Evolutionary conservation across 2,113 vertebrate genomes (phyloP).

Genomic region (Pomatostomus ruficeps): DNA sequence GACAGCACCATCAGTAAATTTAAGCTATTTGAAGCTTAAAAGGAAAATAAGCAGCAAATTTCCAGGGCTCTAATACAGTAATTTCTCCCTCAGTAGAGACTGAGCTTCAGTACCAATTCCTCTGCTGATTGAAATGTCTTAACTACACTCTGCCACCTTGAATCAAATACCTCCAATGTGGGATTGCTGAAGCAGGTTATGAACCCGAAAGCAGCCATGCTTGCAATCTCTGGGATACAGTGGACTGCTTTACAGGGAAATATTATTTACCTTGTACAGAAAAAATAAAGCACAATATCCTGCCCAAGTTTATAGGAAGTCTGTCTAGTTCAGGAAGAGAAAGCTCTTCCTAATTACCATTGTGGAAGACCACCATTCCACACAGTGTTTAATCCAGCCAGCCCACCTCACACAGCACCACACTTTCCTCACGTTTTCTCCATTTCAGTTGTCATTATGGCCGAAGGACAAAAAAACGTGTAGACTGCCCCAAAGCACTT

Average conservation of each 20-base stretch:
- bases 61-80: not conserved
- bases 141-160: not conserved
- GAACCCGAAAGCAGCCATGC: not conserved
- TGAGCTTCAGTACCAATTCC: not conserved
- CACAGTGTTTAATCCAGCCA: not conserved
- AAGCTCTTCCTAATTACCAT: not conserved
- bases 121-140: not conserved
- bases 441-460: not conserved
- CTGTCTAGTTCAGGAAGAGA: not conserved
- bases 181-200: not conserved
- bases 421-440: not conserved
- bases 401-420: not conserved
- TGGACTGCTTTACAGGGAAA: not conserved
- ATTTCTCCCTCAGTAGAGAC: not conserved
- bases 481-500: conserved; percentile 14
- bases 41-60: not conserved
- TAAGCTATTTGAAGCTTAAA: not conserved
- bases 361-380: not conserved
- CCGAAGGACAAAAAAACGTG: not conserved
- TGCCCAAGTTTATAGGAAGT: not conserved
- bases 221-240: not conserved
- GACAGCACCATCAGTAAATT: not conserved
- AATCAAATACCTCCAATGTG: not conserved
- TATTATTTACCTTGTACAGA: not conserved
- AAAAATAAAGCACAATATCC: not conserved